A percentile compares a stretch with the other conserved stretches of the same genome.
phyloP scores from a whole-genome alignment of 2,888 invertebrate genomes.

The Chrysotoxum bicinctum region DNA sequence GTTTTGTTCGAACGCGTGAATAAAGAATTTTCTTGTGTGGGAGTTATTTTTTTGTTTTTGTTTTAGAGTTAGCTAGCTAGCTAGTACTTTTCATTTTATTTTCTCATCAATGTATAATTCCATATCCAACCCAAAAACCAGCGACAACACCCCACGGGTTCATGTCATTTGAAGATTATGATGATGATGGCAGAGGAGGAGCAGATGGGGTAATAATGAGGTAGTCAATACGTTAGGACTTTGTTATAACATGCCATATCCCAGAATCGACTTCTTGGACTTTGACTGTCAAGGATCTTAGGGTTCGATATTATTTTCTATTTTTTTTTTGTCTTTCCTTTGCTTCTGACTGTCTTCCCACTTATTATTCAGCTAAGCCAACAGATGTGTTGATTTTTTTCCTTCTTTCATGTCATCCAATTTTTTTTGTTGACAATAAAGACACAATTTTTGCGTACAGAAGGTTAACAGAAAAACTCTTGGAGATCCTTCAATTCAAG shows the following conservation, averaged over 20 bases:
- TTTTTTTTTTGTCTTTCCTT: not conserved
- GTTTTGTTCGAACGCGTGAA: slow-evolving; percentile 29
- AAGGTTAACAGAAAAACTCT: slow-evolving; percentile 26
- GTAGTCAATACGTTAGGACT: slow-evolving; percentile 50
- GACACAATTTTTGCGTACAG: slow-evolving; percentile 43
- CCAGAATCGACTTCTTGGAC: slow-evolving; percentile 25
- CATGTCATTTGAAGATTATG: slow-evolving; percentile 25
- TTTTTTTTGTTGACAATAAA: slow-evolving; percentile 29
- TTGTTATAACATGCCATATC: slow-evolving; percentile 31
- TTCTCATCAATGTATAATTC: slow-evolving; percentile 51
- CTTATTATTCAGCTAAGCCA: slow-evolving; percentile 44
- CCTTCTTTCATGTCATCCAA: not conserved
- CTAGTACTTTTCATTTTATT: slow-evolving; percentile 62
- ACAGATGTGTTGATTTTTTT: slow-evolving; percentile 50
- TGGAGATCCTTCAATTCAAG: slow-evolving; percentile 47
- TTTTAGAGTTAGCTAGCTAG: slow-evolving; percentile 15
- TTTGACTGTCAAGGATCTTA: slow-evolving; percentile 8
- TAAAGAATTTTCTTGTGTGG: slow-evolving; percentile 22
- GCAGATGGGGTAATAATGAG: slow-evolving; percentile 67
- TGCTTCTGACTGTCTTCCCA: not conserved
- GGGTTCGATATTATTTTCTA: slow-evolving; percentile 42
- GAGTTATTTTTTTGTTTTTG: not conserved
- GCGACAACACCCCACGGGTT: not conserved
- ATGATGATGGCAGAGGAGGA: slow-evolving; percentile 13
- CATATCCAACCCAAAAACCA: slow-evolving; percentile 12